phyloP scores from a whole-genome alignment of 2,888 invertebrate species.

The Diarsia brunnea region DNA sequence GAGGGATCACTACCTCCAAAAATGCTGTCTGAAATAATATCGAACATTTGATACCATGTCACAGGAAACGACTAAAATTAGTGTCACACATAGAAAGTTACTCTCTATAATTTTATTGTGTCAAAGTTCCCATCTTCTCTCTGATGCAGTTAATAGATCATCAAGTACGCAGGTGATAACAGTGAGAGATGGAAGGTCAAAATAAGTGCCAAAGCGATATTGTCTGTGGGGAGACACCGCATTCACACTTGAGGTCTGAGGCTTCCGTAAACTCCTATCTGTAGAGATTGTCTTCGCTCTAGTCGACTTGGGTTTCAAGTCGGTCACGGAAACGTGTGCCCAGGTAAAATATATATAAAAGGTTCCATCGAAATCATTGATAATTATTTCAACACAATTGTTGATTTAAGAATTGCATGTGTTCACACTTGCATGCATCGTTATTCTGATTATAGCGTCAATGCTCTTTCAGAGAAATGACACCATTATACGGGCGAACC shows the following conservation, averaged over 20 bases:
- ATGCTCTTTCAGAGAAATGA: constrained; percentile 40
- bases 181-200: too few relatives aligned
- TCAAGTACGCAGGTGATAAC: too few relatives aligned
- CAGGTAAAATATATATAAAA: too few relatives aligned
- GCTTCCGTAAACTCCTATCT: too few relatives aligned
- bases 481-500: constrained; percentile 38
- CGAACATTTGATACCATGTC: background rate
- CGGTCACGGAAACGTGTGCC: too few relatives aligned
- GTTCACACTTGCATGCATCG: constrained; percentile 22
- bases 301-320: too few relatives aligned
- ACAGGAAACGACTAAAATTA: background rate
- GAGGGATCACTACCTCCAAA: constrained; percentile 97
- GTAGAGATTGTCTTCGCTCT: too few relatives aligned
- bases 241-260: too few relatives aligned
- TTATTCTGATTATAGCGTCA: constrained; percentile 34
- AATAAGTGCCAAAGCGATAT: too few relatives aligned
- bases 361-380: background rate
- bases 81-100: background rate
- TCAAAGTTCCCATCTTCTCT: background rate
- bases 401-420: constrained; percentile 38
- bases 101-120: background rate
- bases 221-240: too few relatives aligned
- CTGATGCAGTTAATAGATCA: too few relatives aligned
- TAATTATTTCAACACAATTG: constrained; percentile 1
- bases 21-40: constrained; percentile 93